phyloP scores from a whole-genome alignment of 1,140 invertebrate genomes.

The Babylonia areolata region DNA sequence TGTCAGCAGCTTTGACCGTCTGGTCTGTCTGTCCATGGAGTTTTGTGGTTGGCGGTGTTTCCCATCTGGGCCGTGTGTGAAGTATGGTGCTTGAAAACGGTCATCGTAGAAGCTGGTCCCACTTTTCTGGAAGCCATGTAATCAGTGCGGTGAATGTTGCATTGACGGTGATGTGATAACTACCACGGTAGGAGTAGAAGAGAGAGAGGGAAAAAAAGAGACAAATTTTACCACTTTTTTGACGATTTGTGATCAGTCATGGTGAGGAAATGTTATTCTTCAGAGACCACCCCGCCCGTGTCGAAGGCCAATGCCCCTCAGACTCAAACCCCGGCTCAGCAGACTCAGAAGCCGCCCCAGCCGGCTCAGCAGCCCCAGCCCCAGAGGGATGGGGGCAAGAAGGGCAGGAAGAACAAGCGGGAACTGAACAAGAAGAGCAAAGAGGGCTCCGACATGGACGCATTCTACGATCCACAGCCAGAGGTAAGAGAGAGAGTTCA shows the following conservation, averaged over 20 bases:
- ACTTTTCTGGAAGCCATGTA: too few species aligned
- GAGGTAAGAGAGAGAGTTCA: background rate
- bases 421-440: constrained; percentile 63
- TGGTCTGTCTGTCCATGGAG: too few species aligned
- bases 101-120: too few species aligned
- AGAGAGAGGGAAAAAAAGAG: too few species aligned
- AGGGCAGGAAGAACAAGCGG: constrained; percentile 53
- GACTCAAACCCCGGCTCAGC: background rate
- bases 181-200: too few species aligned
- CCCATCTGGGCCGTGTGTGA: background rate
- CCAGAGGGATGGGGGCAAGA: constrained; percentile 32
- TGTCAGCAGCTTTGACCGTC: too few species aligned
- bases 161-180: too few species aligned
- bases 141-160: too few species aligned
- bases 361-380: background rate
- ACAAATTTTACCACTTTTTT: too few species aligned
- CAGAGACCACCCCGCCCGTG: background rate
- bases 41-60: too few species aligned
- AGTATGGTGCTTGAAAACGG: too few species aligned
- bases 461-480: constrained; percentile 48
- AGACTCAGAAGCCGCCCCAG: background rate
- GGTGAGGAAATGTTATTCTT: background rate
- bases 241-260: too few species aligned
- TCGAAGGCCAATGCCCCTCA: background rate
- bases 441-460: constrained; percentile 62